Conservation (phyloP, 2,113 vertebrate species). For the Argyrosomus japonicus region DNA sequence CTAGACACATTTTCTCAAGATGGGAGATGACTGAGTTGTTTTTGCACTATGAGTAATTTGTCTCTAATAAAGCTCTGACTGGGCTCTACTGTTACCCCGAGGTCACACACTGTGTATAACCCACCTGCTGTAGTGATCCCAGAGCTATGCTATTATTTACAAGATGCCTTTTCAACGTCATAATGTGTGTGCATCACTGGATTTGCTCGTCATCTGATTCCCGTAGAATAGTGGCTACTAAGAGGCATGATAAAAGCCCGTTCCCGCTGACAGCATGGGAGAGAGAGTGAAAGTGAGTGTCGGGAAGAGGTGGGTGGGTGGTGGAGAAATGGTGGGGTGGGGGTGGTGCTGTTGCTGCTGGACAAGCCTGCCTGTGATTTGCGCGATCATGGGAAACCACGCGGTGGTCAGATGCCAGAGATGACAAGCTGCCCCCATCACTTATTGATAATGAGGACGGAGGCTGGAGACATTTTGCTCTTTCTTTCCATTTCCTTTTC, state of each 20-base stretch:
- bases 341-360: conserved; percentile 17
- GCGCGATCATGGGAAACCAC: conserved; percentile 45
- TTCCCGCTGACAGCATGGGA: conserved; percentile 42
- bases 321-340: conserved; percentile 25
- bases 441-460: conserved; percentile 34
- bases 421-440: conserved; percentile 36
- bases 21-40: neutral
- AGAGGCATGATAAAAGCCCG: conserved; percentile 55
- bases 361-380: conserved; percentile 44
- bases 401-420: conserved; percentile 7
- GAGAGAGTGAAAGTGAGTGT: conserved; percentile 44
- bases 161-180: conserved; percentile 25
- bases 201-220: conserved; percentile 61
- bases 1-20: neutral
- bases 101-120: conserved; percentile 4
- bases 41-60: neutral
- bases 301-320: conserved; percentile 58
- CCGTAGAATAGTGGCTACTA: conserved; percentile 51
- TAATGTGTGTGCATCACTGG: conserved; percentile 19
- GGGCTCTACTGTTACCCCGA: conserved; percentile 19
- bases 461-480: conserved; percentile 4
- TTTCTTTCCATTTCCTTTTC: neutral
- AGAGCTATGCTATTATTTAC: conserved; percentile 19
- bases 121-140: neutral
- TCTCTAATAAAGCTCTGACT: neutral